Percentiles rank a stretch among this genome's conserved stretches.
phyloP scores from a whole-genome alignment of 2,888 invertebrate genomes.

The Eulithis prunata region DNA sequence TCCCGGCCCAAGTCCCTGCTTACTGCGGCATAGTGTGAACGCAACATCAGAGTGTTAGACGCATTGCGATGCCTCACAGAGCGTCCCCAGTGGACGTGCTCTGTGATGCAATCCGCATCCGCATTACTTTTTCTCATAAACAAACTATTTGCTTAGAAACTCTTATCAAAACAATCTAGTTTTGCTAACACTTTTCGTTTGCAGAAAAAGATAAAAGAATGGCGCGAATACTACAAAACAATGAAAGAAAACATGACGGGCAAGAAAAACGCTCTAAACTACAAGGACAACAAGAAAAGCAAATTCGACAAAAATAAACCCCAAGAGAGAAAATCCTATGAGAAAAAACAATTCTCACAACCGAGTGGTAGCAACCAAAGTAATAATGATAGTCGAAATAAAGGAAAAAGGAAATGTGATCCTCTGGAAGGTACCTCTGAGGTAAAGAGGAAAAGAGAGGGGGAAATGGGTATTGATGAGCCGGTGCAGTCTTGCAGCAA shows the following conservation, averaged over 20 bases:
- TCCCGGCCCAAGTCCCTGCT: no score
- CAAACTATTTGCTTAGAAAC: no score
- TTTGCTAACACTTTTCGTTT: slow-evolving; percentile 22
- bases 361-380: slow-evolving; percentile 35
- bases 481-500: slow-evolving; percentile 49
- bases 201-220: slow-evolving; percentile 70
- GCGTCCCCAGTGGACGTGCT: no score
- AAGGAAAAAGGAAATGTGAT: slow-evolving; percentile 64
- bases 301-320: slow-evolving; percentile 63
- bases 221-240: slow-evolving; percentile 72
- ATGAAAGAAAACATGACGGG: slow-evolving; percentile 76
- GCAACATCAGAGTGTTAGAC: no score
- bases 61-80: no score
- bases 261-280: slow-evolving; percentile 60
- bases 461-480: slow-evolving; percentile 54
- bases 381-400: slow-evolving; percentile 49
- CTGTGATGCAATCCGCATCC: no score
- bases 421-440: slow-evolving; percentile 50
- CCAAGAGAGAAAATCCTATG: slow-evolving; percentile 22
- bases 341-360: slow-evolving; percentile 31
- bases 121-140: no score
- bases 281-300: slow-evolving; percentile 59
- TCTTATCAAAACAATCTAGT: no score
- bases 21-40: no score
- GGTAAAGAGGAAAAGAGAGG: slow-evolving; percentile 68